Evolutionary conservation across 2,888 invertebrate species (phyloP), one percentile per base, ranked within the genome.

Genomic region (Drosophila acutilabella): DNA sequence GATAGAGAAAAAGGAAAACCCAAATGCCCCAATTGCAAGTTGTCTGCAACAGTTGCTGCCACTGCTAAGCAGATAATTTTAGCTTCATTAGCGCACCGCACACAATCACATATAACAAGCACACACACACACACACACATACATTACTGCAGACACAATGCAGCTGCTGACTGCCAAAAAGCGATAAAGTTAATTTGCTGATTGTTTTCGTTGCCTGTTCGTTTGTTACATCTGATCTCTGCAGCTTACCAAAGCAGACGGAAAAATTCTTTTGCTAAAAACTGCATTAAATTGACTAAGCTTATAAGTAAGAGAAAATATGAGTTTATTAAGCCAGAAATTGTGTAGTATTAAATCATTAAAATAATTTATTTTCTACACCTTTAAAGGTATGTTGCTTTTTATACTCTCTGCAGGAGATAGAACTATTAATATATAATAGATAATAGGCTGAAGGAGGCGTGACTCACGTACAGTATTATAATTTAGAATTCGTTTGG

Each of bases 131-230:
- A 57, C 20, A 56, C 41, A 59, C 8, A 41, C 23, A 50, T 10
- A 30, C 10, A 38, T 51, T 58, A 50, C 4, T 36, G 20, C 13
- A 18, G 13, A 33, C 13, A 18, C 51, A 52, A 47, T 54, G 7
- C 62, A 64, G 44, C 60, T 64, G 58, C 54, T 61, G 61, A 67
- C 59, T 57, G 57, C 60, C 68, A 65, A 75, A 67, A 78, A 59
- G 62, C 74, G 74, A 74, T 78, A 75, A 79, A 85, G 75, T 78
- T 78, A 85, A 90, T 85, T 81, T 83, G 59, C 68, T 73, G 64
- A 59, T 59, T 74, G 64, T 78, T 47, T 52, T 69, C 59, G 52
- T 57, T 48, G 38, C 23, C 26, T 18, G 48, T 75, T 62, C 62
- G 56, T 70, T 78, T 78, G 70, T 48, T 42, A 50, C 53, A 47